phyloP scores from a whole-genome alignment of 2,113 vertebrate genomes.

The Sinocyclocheilus anophthalmus region DNA sequence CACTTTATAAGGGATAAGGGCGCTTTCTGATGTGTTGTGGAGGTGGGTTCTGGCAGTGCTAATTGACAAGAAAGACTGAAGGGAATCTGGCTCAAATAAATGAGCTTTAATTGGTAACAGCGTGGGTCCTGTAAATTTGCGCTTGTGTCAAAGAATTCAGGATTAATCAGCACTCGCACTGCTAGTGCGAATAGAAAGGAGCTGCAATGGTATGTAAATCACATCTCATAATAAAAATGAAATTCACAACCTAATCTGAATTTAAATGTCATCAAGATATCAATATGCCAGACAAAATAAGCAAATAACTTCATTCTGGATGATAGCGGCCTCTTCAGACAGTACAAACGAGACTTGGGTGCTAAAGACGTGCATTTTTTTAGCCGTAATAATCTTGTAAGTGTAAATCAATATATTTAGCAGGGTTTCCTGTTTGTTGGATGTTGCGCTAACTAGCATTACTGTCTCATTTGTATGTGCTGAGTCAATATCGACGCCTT shows the following conservation, averaged over 20 bases:
- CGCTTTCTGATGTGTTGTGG: conserved; percentile 17
- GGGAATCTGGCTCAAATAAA: conserved; percentile 32
- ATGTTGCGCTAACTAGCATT: conserved; percentile 11
- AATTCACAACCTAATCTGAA: neutral
- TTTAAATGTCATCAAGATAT: conserved; percentile 4
- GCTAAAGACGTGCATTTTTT: neutral
- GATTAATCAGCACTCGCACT: neutral
- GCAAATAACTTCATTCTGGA: neutral
- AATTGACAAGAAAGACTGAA: conserved; percentile 23
- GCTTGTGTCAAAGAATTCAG: neutral
- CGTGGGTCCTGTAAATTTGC: conserved; percentile 22
- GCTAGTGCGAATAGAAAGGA: neutral
- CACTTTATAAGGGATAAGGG: conserved; percentile 2
- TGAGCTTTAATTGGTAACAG: conserved; percentile 37
- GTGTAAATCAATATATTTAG: conserved; percentile 21
- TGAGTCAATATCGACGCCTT: neutral
- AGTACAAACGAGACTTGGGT: neutral
- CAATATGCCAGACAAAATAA: neutral
- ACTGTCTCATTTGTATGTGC: conserved; percentile 1
- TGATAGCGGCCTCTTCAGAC: neutral
- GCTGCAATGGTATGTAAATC: conserved; percentile 13
- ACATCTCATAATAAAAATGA: neutral
- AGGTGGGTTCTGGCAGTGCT: conserved; percentile 30
- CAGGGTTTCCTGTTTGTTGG: neutral
- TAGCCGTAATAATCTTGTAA: neutral